Conservation (phyloP, 2,888 invertebrate species). For the Crepidodera aurea region DNA sequence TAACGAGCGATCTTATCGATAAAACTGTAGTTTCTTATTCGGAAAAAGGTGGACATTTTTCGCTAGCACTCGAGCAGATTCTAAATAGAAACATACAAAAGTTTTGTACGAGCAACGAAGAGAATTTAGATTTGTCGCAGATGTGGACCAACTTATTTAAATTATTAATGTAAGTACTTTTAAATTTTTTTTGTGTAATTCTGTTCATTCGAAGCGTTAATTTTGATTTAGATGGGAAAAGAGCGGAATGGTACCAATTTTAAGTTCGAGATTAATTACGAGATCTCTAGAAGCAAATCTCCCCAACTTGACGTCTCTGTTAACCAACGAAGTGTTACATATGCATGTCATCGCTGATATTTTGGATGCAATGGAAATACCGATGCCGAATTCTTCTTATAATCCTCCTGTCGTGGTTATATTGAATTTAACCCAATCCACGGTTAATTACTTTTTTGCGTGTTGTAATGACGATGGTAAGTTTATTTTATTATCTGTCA, state of each 20-base stretch:
- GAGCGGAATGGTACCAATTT: constrained; percentile 58
- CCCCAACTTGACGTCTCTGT: constrained; percentile 60
- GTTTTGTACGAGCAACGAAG: constrained; percentile 46
- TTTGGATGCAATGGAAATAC: constrained; percentile 71
- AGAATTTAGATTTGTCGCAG: constrained; percentile 50
- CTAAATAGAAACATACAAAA: constrained; percentile 53
- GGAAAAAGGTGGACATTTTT: constrained; percentile 62
- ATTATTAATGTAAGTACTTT: constrained; percentile 50
- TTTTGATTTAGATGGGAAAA: constrained; percentile 70
- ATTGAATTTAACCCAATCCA: constrained; percentile 74
- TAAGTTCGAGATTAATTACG: constrained; percentile 62
- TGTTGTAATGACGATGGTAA: constrained; percentile 74
- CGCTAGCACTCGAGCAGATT: constrained; percentile 58
- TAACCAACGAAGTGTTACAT: constrained; percentile 57
- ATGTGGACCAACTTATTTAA: constrained; percentile 59
- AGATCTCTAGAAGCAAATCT: constrained; percentile 63
- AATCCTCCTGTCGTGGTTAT: constrained; percentile 71
- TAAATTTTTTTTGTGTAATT: no score
- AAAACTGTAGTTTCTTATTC: constrained; percentile 55
- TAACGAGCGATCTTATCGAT: constrained; percentile 66
- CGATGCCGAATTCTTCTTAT: constrained; percentile 60
- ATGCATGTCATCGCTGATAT: constrained; percentile 69
- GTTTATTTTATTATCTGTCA: constrained; percentile 1
- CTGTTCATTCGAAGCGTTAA: not conserved
- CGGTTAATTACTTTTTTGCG: constrained; percentile 80